phyloP scores from a whole-genome alignment of 2,797 vertebrate genomes.

The Pogonophryne albipinna region DNA sequence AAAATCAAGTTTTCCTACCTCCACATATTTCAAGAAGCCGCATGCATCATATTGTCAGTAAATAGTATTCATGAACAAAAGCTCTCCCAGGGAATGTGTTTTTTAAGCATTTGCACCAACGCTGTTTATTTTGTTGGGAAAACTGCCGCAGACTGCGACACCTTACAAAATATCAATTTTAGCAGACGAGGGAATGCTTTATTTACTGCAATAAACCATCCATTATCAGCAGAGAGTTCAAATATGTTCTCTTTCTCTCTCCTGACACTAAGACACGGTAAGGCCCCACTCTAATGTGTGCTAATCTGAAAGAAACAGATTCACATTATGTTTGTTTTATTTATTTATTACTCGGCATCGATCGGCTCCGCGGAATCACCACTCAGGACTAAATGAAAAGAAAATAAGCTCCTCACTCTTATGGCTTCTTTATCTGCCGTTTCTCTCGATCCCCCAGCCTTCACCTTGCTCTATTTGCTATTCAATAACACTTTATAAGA shows the following conservation, averaged over 20 bases:
- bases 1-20: conserved; percentile 61
- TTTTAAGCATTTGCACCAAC: conserved; percentile 48
- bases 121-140: conserved; percentile 40
- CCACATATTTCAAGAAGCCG: conserved; percentile 51
- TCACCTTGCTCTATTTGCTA: conserved; percentile 45
- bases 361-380: conserved; percentile 60
- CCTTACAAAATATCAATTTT: conserved; percentile 52
- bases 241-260: conserved; percentile 14
- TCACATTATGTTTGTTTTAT: conserved; percentile 66
- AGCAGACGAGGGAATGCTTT: conserved; percentile 48
- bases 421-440: conserved; percentile 52
- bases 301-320: conserved; percentile 73
- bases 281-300: conserved; percentile 52
- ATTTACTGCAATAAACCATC: conserved; percentile 68
- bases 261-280: conserved; percentile 45
- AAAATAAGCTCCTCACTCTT: conserved; percentile 65
- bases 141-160: conserved; percentile 45
- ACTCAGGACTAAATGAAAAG: conserved; percentile 72
- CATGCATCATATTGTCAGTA: conserved; percentile 69
- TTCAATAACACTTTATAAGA: conserved; percentile 63
- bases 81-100: conserved; percentile 53
- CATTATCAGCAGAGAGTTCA: conserved; percentile 48
- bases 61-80: conserved; percentile 74
- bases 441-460: conserved; percentile 29
- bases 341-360: conserved; percentile 71